These are phyloP conservation scores for Drosophila kuntzei DNA, from an alignment of 2,888 invertebrate genomes.

Conservation along the genomic window DNA sequence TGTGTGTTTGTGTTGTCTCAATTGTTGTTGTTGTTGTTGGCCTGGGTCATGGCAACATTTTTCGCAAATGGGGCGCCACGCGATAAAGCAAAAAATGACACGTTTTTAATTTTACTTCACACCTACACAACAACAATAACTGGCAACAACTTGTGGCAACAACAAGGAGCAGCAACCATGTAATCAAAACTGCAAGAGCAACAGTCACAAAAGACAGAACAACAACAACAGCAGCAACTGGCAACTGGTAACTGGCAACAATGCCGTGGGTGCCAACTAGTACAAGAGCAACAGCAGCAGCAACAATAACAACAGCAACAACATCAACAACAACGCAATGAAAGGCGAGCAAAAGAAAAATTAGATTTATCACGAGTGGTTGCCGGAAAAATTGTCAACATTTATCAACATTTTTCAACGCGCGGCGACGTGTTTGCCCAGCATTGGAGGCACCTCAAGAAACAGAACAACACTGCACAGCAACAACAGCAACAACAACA, in stretches of 20 bases:
- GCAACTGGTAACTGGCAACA: constrained; percentile 62
- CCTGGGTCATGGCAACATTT: constrained; percentile 65
- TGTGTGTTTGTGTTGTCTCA: constrained; percentile 18
- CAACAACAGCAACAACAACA: constrained; percentile 20
- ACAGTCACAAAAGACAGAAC: constrained; percentile 44
- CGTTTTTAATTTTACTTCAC: constrained; percentile 81
- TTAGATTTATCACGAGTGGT: constrained; percentile 83
- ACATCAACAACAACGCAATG: constrained; percentile 46
- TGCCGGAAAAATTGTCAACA: constrained; percentile 84
- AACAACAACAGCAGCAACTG: constrained; percentile 39
- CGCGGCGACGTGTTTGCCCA: constrained; percentile 72
- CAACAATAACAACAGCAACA: constrained; percentile 30
- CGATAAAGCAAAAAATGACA: constrained; percentile 82
- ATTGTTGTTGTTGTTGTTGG: constrained; percentile 18
- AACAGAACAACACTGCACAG: constrained; percentile 41
- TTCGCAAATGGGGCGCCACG: constrained; percentile 56
- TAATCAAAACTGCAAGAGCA: constrained; percentile 38
- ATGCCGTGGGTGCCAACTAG: constrained; percentile 66
- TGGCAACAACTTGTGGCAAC: constrained; percentile 33
- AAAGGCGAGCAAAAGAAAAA: constrained; percentile 71
- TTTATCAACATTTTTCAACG: constrained; percentile 84
- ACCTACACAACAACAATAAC: constrained; percentile 67
- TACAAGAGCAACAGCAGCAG: constrained; percentile 37
- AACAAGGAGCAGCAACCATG: constrained; percentile 31
- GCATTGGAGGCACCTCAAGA: constrained; percentile 55